Evolutionary conservation across 2,797 vertebrate species (phyloP), one percentile per base, ranked within the genome.

Genomic region (Neosilurus hyrtlii): DNA sequence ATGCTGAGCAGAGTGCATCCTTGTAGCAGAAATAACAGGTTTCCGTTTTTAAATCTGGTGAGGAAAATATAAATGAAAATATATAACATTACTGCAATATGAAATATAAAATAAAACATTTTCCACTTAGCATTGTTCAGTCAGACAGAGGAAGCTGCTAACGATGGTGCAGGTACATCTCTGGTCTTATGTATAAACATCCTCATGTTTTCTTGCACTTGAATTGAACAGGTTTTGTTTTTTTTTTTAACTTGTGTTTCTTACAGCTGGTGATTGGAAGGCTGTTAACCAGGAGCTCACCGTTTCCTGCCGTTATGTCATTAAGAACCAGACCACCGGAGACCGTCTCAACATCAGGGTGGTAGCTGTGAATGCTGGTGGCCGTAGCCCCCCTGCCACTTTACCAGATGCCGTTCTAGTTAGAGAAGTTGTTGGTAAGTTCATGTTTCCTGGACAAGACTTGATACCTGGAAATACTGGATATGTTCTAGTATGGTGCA

Each of bases 281-380:
- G 93, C 94, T 0, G 94, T 86, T 67, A 97, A 96, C 0, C 68
- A 94, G 83, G 95, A 95, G 1, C 93, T 95, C 66, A 93, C 94
- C 59, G 95, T 97, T 86, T 96, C 96, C 86, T 96, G 92, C 54
- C 96, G 96, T 72, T 97, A 92, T 84, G 86, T 93, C 0, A 86
- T 99, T 89, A 94, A 93, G 89, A 94, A 95, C 88, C 96, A 95
- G 83, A 82, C 89, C 82, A 94, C 95, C 0, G 97, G 96, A 0
- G 96, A 97, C 81, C 95, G 94, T 35, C 89, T 99, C 90, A 94
- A 95, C 3, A 90, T 96, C 82, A 93, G 96, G 0, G 96, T 99
- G 83, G 89, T 91, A 71, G 95, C 98, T 0, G 70, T 96, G 65
- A 97, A 95, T 0, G 88, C 92, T 0, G 94, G 92, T 0, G 96